Base-by-base conservation (phyloP, 1,140 invertebrate genomes). In the Campoletis sonorensis region DNA sequence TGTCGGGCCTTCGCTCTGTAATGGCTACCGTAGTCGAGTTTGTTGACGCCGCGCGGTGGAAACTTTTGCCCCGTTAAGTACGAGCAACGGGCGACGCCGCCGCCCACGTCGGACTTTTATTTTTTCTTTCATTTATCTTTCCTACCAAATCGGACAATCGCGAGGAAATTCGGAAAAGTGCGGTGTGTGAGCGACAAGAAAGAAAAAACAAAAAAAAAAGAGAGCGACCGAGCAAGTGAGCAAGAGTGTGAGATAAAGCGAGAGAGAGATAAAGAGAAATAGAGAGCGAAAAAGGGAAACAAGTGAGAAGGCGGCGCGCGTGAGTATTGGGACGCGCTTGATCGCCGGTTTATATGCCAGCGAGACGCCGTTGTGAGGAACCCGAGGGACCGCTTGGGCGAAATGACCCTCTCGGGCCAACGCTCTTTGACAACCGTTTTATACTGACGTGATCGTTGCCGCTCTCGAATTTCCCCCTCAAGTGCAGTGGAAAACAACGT, bases 361-460 rank as follows among this genome's bases (percentile, higher is more conserved):
- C 85, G 71, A 82, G 84, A 78, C 78, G 37, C 75, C 71, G 82
- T 81, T 78, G 76, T 79, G 80, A 78, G 82, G 83, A 73, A 81
- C 82, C 80, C 77, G 80, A 78, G 81, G 83, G 67, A 82, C 82
- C 80, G 81, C 83, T 85, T 84, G 80, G 83, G 83, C 86, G 84
- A 87, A 86, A 88, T 87, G 86, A 87, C 85, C 79, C 83, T 84
- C 84, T 85, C 85, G 87, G 85, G 86, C 84, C 83, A 86, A 87
- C 87, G 84, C 83, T 86, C 82, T 76, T 82, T 87, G 86, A 88
- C 85, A 88, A 88, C 81, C 85, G 84, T 84, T 81, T 86, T 82
- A 85, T 58, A 61, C 21, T 78, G 81, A 81, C 70, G 82, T 82
- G 83, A 82, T 83, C 27, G 33, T 54, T 27, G 67, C 26, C 80